Conservation (phyloP, 2,888 invertebrate species). For the Clostera curtula region DNA sequence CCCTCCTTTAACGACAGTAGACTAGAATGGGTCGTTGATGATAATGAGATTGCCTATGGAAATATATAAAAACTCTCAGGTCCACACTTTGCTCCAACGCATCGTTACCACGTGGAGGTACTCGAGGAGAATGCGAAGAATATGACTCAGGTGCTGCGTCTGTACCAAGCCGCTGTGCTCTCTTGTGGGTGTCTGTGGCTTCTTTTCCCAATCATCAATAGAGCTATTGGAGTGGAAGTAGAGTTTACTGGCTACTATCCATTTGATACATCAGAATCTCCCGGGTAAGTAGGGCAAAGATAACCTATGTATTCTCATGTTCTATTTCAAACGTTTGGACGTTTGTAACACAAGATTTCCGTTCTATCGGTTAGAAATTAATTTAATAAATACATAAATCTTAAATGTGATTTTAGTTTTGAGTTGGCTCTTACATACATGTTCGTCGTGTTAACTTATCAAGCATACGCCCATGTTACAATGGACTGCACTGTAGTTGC, state of each 20-base stretch:
- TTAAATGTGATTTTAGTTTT: constrained; percentile 42
- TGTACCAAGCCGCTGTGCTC: constrained; percentile 33
- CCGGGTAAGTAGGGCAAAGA: constrained; percentile 33
- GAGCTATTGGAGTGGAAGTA: constrained; percentile 32
- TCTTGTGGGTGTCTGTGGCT: constrained; percentile 35
- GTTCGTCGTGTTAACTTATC: constrained; percentile 36
- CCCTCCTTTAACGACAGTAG: no score
- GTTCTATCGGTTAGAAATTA: no score
- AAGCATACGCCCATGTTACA: constrained; percentile 51
- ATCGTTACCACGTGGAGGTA: constrained; percentile 30
- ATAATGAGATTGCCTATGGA: neutral
- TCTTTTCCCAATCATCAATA: constrained; percentile 42
- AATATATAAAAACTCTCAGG: constrained; percentile 23
- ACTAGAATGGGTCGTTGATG: no score
- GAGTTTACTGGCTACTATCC: constrained; percentile 52
- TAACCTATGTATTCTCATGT: constrained; percentile 3
- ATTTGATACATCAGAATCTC: constrained; percentile 35
- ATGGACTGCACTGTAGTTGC: constrained; percentile 57
- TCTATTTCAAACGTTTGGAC: no score
- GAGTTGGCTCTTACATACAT: constrained; percentile 38
- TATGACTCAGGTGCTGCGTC: constrained; percentile 38
- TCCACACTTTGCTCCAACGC: constrained; percentile 34
- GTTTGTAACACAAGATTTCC: no score
- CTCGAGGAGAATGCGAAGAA: constrained; percentile 33
- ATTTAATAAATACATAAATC: no score